These are phyloP conservation scores for Encarsia formosa DNA, from an alignment of 2,888 invertebrate species.

Conservation along the genomic window DNA sequence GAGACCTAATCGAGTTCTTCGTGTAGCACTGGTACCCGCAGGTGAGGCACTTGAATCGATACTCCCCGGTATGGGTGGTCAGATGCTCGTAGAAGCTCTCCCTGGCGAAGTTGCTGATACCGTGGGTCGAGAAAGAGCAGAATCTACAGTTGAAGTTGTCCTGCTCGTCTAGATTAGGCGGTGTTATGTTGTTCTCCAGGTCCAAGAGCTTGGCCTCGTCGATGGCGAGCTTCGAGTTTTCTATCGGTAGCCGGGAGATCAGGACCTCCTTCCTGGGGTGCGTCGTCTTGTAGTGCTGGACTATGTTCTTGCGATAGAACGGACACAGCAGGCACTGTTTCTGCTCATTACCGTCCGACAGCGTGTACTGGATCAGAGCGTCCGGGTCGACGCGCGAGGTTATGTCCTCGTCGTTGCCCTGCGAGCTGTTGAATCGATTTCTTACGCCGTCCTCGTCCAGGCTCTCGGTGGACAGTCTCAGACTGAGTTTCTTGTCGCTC, in stretches of 20 bases:
- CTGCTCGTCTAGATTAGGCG: constrained; percentile 3
- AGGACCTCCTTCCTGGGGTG: constrained; percentile 66
- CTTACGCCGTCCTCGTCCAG: constrained; percentile 12
- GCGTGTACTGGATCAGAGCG: constrained; percentile 20
- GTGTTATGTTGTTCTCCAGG: constrained; percentile 36
- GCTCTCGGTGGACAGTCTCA: too few relatives aligned
- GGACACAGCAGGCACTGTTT: constrained; percentile 62
- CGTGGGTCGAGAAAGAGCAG: constrained; percentile 38
- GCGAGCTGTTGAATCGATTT: not conserved
- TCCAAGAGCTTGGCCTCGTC: constrained; percentile 54
- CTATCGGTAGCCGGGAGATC: constrained; percentile 58
- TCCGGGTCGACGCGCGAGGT: constrained; percentile 15
- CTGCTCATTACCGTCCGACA: constrained; percentile 16
- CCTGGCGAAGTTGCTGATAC: constrained; percentile 30
- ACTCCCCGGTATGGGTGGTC: constrained; percentile 75
- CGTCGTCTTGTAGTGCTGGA: constrained; percentile 62
- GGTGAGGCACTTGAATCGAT: constrained; percentile 61
- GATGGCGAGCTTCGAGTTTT: constrained; percentile 56
- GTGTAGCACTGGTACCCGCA: constrained; percentile 54
- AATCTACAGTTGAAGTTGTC: constrained; percentile 42
- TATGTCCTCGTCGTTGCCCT: constrained; percentile 7
- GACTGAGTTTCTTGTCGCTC: too few relatives aligned
- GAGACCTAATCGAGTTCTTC: constrained; percentile 42
- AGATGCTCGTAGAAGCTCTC: constrained; percentile 68
- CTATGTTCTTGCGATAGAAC: constrained; percentile 60